phyloP scores from a whole-genome alignment of 1,140 invertebrate genomes.

The Zophobas atratus region DNA sequence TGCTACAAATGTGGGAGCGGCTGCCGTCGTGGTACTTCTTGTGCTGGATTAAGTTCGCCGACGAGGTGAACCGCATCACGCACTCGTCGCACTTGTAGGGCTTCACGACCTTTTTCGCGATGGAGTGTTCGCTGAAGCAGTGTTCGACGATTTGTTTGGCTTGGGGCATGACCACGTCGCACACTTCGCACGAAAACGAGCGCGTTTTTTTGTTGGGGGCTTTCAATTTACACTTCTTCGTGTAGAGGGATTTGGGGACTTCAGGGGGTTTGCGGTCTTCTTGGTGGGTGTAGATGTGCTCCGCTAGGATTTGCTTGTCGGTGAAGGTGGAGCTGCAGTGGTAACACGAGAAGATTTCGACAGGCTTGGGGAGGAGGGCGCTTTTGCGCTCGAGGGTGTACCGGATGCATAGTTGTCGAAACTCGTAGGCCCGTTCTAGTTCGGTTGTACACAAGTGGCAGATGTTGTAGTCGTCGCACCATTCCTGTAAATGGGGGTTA shows the following conservation, averaged over 20 bases:
- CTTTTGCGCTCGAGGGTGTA: neutral
- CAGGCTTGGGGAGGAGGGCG: neutral
- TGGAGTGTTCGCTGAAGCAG: slow-evolving; percentile 53
- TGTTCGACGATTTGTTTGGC: slow-evolving; percentile 57
- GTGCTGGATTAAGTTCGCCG: slow-evolving; percentile 58
- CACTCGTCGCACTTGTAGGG: slow-evolving; percentile 58
- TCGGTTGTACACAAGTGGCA: neutral
- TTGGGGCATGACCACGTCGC: slow-evolving; percentile 47
- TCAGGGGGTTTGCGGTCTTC: neutral
- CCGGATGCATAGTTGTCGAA: slow-evolving; percentile 60
- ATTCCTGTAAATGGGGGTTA: slow-evolving; percentile 6
- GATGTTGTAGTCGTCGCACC: neutral
- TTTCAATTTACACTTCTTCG: neutral
- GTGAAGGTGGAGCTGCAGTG: slow-evolving; percentile 44
- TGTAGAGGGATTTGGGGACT: neutral
- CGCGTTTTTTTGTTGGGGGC: slow-evolving; percentile 28
- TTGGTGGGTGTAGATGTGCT: slow-evolving; percentile 43
- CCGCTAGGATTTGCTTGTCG: slow-evolving; percentile 22
- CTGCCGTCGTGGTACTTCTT: slow-evolving; percentile 58
- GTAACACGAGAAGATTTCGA: slow-evolving; percentile 19
- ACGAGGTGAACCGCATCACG: slow-evolving; percentile 54
- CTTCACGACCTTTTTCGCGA: slow-evolving; percentile 55
- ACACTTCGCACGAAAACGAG: slow-evolving; percentile 58
- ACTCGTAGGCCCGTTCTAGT: neutral
- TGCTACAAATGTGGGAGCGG: slow-evolving; percentile 67